Evolutionary conservation across 2,797 vertebrate genomes (phyloP).

Genomic region (Pipistrellus pipistrellus): DNA sequence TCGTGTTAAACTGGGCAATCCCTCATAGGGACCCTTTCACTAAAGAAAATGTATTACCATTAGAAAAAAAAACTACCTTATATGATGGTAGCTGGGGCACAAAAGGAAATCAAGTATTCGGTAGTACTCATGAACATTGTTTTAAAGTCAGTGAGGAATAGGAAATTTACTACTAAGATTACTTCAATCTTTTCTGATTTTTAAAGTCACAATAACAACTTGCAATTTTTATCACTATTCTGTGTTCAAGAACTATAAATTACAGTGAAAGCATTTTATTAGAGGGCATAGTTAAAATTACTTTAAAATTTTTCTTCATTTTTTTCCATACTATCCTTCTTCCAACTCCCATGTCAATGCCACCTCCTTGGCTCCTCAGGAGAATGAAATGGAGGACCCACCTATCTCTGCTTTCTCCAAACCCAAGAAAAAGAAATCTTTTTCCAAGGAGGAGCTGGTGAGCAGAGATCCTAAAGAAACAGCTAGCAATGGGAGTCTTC

Average conservation of each 20-base stretch:
- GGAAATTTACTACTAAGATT: background rate
- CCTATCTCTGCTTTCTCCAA: background rate
- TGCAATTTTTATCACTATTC: conserved; percentile 40
- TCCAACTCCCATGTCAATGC: conserved; percentile 19
- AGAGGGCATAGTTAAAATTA: background rate
- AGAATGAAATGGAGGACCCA: background rate
- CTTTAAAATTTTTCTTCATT: background rate
- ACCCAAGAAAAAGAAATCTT: background rate
- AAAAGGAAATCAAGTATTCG: conserved; percentile 65
- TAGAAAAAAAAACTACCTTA: background rate
- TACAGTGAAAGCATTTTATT: background rate
- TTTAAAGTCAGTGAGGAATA: conserved; percentile 13
- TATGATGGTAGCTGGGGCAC: background rate
- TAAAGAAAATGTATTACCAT: background rate
- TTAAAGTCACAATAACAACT: conserved; percentile 27
- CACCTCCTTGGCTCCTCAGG: background rate
- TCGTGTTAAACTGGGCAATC: background rate
- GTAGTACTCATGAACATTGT: background rate
- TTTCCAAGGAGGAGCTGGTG: background rate
- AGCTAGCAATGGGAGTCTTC: background rate
- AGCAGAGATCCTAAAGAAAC: background rate
- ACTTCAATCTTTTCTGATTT: conserved; percentile 45
- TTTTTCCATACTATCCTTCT: conserved; percentile 12
- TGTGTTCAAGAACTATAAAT: background rate
- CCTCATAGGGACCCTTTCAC: background rate